Conservation (phyloP, 2,888 invertebrate species). For the Choristoneura rosaceana region DNA sequence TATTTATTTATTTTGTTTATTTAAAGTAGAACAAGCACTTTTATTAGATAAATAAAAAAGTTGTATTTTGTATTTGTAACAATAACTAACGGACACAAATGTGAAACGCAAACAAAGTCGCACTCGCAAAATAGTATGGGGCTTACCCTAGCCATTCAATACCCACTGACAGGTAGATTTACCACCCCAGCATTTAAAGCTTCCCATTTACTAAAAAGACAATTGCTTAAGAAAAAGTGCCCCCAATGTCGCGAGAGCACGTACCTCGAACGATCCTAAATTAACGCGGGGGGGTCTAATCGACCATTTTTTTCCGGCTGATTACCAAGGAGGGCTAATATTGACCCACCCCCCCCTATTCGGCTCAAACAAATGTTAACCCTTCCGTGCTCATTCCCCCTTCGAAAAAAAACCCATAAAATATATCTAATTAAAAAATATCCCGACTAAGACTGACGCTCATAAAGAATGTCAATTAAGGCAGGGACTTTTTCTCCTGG, state of each 20-base stretch:
- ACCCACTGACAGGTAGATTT: constrained; percentile 54
- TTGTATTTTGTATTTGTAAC: too few relatives aligned
- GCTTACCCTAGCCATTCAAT: constrained; percentile 39
- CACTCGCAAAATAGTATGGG: not conserved
- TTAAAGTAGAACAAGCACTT: too few relatives aligned
- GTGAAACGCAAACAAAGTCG: too few relatives aligned
- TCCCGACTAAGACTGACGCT: constrained; percentile 84
- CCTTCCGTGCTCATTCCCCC: constrained; percentile 80
- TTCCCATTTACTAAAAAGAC: constrained; percentile 68
- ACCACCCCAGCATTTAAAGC: constrained; percentile 62
- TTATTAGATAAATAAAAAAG: too few relatives aligned
- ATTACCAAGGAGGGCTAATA: constrained; percentile 84
- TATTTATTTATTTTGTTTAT: too few relatives aligned
- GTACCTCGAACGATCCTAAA: constrained; percentile 81
- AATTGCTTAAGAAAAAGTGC: constrained; percentile 52
- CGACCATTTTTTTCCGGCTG: constrained; percentile 84
- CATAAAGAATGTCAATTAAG: constrained; percentile 87
- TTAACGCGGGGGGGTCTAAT: constrained; percentile 82
- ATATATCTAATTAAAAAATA: constrained; percentile 87
- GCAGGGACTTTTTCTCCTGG: constrained; percentile 75
- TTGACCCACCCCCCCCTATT: constrained; percentile 76
- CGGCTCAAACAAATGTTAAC: constrained; percentile 84
- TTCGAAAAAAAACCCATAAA: constrained; percentile 85
- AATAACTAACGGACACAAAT: too few relatives aligned
- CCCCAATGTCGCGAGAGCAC: constrained; percentile 59